Base-by-base conservation (phyloP, 2,797 vertebrate genomes). In the Crypturellus tataupa region DNA sequence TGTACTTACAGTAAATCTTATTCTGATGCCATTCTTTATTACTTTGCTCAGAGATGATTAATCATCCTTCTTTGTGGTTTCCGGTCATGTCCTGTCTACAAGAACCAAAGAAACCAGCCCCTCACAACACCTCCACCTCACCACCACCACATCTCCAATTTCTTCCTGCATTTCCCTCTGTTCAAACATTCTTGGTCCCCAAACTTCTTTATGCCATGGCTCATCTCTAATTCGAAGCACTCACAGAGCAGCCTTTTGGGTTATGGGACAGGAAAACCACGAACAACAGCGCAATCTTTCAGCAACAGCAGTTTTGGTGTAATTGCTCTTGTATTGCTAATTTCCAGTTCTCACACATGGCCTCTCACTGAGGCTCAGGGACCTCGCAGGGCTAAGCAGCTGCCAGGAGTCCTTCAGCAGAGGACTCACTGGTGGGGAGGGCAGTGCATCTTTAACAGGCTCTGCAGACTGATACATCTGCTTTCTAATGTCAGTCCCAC, bases 391-490 rank as follows among this genome's bases (percentile, higher is more conserved):
- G 71, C 37, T 14, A 89, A 62, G 51, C 71, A 93, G 89, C 95
- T 94, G 93, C 75, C 71, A 68, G 69, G 64, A 90, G 68, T 33
- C 44, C 83, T 80, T 88, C 73, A 90, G 63, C 6, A 71, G 10
- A 71, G 35, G 64, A 84, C 75, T 80, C 80, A n/a, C 4, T 87
- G 91, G 87, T 71, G 86, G 40, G 37, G 80, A 92, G 86, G 40
- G 37, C 77, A 92, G 71, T 47, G 63, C 75, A 82, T 94, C 91
- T 85, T 81, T 83, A 79, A 72, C 79, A 84, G 68, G 33, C 80
- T 79, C 75, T 10, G 2, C 0, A 77, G 85, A 20, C 82, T 76
- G 64, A 82, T 80, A 94, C 94, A 96, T 96, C 91, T 96, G 94
- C 80, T 96, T 95, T 91, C 82, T 33, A 64, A 64, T 55, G 85